Base-by-base conservation (phyloP, 2,888 invertebrate genomes). In the Volucella inflata region DNA sequence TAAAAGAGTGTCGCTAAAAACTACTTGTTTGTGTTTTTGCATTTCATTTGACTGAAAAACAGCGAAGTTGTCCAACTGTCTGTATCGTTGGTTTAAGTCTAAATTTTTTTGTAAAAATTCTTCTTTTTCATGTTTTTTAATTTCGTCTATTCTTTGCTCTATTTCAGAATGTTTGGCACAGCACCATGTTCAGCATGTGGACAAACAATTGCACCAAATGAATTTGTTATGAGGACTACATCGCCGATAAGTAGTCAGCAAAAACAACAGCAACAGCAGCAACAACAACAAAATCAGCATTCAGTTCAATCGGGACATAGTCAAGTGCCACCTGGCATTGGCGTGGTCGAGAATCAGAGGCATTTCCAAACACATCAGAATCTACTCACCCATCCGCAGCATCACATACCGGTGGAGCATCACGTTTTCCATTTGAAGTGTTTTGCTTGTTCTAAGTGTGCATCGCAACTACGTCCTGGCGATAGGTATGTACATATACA, bases 351-450 rank as follows among this genome's bases (percentile, higher is more conserved):
- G 65, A 87, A 85, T 87, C 88, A 87, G 81, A 88, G 88, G 83
- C 87, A 87, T 87, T 88, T 88, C 53, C 77, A 79, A 77, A 78
- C 88, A 68, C 82, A 77, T 78, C 88, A 88, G 87, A 85, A 81
- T 72, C 81, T 77, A 62, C 85, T 85, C 71, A 62, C 80, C 81
- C 80, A 85, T 85, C 76, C 85, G 72, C 80, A 81, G 67, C 81
- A 78, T 59, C 85, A 81, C 72, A 85, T 85, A 68, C 85, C 85
- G 62, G 87, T 88, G 91, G 93, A 95, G 90, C 93, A 94, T 88
- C 95, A 95, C 93, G 97, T 97, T 90, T 98, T 97, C 94, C 98
- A 98, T 94, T 94, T 97, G 93, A 97, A 97, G 93, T 98, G 98
- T 93, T 98, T 98, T 94, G 95, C 96, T 89, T 98, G 98, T 94